Base-by-base conservation (phyloP, 2,797 vertebrate genomes). In the Acrossocheilus wenchowensis region DNA sequence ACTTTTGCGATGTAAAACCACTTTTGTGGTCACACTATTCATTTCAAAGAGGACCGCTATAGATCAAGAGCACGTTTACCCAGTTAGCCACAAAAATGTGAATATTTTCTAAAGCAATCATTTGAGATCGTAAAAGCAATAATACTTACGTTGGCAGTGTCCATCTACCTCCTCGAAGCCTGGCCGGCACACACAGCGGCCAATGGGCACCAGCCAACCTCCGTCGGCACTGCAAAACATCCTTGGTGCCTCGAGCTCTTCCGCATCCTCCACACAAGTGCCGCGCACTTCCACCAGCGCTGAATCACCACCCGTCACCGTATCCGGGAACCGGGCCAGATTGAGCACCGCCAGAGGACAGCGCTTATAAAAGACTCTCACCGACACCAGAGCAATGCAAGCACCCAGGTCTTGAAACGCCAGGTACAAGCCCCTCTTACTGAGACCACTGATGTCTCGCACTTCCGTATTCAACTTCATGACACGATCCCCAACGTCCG, bases 381-480 rank as follows among this genome's bases (percentile, higher is more conserved):
- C 98, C 0, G 98, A 98, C 85, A 99, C 96, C 64, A 99, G 95
- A 82, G 98, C 99, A 96, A 99, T 99, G 88, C 98, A 99, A 85
- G 98, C 98, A 11, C 98, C 98, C 0, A 99, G 96, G 92, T 99
- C 98, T 95, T 99, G 98, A 93, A 99, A 99, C 82, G 98, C 98
- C 88, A 99, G 94, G 92, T 99, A 98, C 93, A 99, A 98, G 17
- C 98, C 98, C 78, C 96, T 96, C 92, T 96, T 97, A 90, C 96
- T 98, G 84, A 99, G 94, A 1, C 97, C 97, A 0, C 98, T 97
- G 0, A 99, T 99, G 92, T 98, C 98, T 87, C 98, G 96, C 87
- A 99, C 96, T 92, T 99, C 98, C 0, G 98, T 99, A 95, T 99
- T 99, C 75, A 99, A 97, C 89, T 99, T 99, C 97, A 99, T 99